Base-by-base conservation (phyloP, 2,888 invertebrate species). In the Julus scandinavius region DNA sequence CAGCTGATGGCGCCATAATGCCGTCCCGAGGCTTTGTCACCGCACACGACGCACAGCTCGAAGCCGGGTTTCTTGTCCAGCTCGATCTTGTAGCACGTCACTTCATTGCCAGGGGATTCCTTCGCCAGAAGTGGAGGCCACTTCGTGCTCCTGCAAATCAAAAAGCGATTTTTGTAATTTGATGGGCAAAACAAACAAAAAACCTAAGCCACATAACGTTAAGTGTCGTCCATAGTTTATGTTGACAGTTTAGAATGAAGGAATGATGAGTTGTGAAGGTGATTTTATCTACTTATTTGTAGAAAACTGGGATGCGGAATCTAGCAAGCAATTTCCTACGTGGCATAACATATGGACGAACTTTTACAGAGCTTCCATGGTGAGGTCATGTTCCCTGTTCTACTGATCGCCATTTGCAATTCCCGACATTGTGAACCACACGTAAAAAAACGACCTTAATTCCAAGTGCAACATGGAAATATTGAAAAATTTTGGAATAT, bases 11-110 rank as follows among this genome's bases (percentile, higher is more conserved):
- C 97, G 88, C 98, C 98, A 93, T 98, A 98, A 91, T 98, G 98
- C 88, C 98, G 95, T 29, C 98, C 94, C 50, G 98, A 98, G 13
- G 98, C 98, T 89, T 98, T 94, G 92, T 99, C 98, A 0, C 98
- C 98, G 92, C 98, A 99, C 45, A 99, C 98, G 29, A 98, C 96
- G 92, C 98, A 99, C 87, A 97, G 94, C 92, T 98, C 98, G 89
- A 91, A 92, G 38, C 88, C 89, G 11, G 89, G 88, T 88, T 87
- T 89, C 88, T 90, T 90, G 88, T 89, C 88, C 80, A 50, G 49
- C 50, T 87, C 87, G 29, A 85, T 85, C 38, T 54, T 87, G 87
- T 40, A 40, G 7, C 54, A 40, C 40, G n/a, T 87, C 29, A 50
- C 58, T 49, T 58, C 63, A 87, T 83, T 87, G 13, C 84, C 72